Conservation (phyloP, 2,797 vertebrate species). For the Diglossa cyanea region DNA sequence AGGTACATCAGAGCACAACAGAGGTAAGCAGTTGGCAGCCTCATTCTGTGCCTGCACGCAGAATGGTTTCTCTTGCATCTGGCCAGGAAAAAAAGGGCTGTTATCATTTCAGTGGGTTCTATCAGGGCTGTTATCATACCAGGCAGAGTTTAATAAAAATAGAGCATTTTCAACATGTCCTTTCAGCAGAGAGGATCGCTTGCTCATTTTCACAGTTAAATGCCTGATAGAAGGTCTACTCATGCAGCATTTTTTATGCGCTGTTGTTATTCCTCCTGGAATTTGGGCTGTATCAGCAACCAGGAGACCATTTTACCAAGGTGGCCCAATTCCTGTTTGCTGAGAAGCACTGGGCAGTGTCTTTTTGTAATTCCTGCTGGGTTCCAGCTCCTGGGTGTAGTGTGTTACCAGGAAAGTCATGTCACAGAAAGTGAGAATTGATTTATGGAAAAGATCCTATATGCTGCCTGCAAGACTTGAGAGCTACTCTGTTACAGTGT, state of each 20-base stretch:
- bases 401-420: not conserved
- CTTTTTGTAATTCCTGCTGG: not conserved
- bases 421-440: not conserved
- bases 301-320: not conserved
- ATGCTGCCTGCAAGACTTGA: not conserved
- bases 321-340: not conserved
- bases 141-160: not conserved
- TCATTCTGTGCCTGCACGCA: not conserved
- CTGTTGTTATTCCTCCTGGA: not conserved
- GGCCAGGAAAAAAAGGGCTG: not conserved
- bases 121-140: not conserved
- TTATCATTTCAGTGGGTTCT: not conserved
- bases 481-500: not conserved
- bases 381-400: not conserved
- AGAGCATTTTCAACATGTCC: not conserved
- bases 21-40: not conserved
- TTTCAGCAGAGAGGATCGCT: not conserved
- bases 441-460: not conserved
- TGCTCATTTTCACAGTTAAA: not conserved
- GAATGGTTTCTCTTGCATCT: not conserved
- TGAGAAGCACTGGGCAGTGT: not conserved
- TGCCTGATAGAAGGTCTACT: not conserved
- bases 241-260: not conserved
- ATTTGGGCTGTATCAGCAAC: not conserved
- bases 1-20: not conserved